Conservation (phyloP, 2,888 invertebrate genomes). For the Agonopterix subpropinquella region DNA sequence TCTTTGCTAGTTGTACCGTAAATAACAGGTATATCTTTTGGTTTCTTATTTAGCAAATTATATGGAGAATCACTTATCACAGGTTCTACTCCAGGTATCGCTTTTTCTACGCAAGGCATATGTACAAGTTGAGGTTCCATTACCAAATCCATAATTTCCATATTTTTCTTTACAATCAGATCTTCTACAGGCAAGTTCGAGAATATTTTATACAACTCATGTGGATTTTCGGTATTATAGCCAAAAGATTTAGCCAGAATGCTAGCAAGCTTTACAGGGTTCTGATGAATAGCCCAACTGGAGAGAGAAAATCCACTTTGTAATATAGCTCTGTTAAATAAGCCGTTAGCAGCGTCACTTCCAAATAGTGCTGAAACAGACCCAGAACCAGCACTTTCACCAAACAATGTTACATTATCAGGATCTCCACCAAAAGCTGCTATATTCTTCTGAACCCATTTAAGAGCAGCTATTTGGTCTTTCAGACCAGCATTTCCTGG, state of each 20-base stretch:
- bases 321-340: slow-evolving; percentile 54
- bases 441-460: slow-evolving; percentile 62
- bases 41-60: slow-evolving; percentile 40
- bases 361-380: slow-evolving; percentile 46
- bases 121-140: slow-evolving; percentile 54
- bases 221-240: slow-evolving; percentile 40
- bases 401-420: slow-evolving; percentile 60
- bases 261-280: slow-evolving; percentile 50
- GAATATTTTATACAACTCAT: slow-evolving; percentile 51
- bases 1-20: slow-evolving; percentile 53
- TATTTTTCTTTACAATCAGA: slow-evolving; percentile 32
- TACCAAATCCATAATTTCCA: slow-evolving; percentile 44
- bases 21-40: slow-evolving; percentile 37
- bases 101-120: slow-evolving; percentile 55
- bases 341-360: slow-evolving; percentile 42
- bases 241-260: slow-evolving; percentile 50
- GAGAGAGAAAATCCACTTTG: slow-evolving; percentile 57
- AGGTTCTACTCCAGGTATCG: slow-evolving; percentile 43
- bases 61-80: slow-evolving; percentile 51
- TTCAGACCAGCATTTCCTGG: slow-evolving; percentile 64
- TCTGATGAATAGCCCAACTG: slow-evolving; percentile 55
- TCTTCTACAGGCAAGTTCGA: slow-evolving; percentile 35
- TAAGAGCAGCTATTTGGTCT: slow-evolving; percentile 62
- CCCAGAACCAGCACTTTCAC: slow-evolving; percentile 60
- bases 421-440: slow-evolving; percentile 62